Conservation (phyloP, 2,888 invertebrate genomes). For the Aplocera efformata region DNA sequence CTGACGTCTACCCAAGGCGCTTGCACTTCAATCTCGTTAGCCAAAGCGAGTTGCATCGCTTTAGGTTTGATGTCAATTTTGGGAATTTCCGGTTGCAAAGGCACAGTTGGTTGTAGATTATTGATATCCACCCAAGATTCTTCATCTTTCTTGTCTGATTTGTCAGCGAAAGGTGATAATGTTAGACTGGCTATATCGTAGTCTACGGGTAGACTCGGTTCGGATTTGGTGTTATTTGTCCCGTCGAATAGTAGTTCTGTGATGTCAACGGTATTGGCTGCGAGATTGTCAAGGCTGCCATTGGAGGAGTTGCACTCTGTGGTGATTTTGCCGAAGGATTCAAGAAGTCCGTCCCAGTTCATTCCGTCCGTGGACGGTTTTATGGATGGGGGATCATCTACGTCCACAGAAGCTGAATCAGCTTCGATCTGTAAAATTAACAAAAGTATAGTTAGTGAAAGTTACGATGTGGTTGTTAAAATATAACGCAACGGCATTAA, state of each 20-base stretch:
- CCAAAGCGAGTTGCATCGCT: slow-evolving; percentile 86
- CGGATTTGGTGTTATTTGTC: slow-evolving; percentile 49
- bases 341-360: slow-evolving; percentile 71
- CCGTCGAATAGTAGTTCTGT: slow-evolving; percentile 66
- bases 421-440: slow-evolving; percentile 43
- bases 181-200: slow-evolving; percentile 59
- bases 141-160: slow-evolving; percentile 46
- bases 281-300: slow-evolving; percentile 37
- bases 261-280: slow-evolving; percentile 59
- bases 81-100: slow-evolving; percentile 27
- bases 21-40: slow-evolving; percentile 87
- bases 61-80: slow-evolving; percentile 60
- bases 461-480: no score
- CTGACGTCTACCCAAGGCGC: slow-evolving; percentile 88
- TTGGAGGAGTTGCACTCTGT: slow-evolving; percentile 70
- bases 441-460: no score
- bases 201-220: slow-evolving; percentile 46
- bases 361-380: slow-evolving; percentile 45
- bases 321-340: slow-evolving; percentile 69
- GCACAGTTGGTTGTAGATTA: slow-evolving; percentile 43
- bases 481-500: no score
- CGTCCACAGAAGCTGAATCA: slow-evolving; percentile 38
- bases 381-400: slow-evolving; percentile 28
- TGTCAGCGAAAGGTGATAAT: slow-evolving; percentile 51
- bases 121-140: slow-evolving; percentile 53